A percentile compares a stretch with the other conserved stretches of the same genome.
Conservation (phyloP, 2,888 invertebrate genomes). For the Leucophenga montana region DNA sequence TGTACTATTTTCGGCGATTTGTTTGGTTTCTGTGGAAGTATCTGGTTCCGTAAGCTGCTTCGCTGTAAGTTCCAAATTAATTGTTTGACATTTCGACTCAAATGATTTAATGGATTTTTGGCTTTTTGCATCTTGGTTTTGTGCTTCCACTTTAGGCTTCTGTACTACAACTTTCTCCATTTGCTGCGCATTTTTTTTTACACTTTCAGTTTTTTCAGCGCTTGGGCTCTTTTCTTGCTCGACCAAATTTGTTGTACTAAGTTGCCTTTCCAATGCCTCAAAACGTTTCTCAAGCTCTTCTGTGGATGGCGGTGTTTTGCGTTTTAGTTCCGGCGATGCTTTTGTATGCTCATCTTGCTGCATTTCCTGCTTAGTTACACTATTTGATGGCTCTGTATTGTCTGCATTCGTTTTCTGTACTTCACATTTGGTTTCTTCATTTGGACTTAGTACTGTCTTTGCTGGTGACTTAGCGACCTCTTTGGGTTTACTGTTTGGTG, state of each 20-base stretch:
- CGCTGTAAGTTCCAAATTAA: slow-evolving; percentile 31
- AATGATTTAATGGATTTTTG: slow-evolving; percentile 39
- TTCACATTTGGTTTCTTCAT: not conserved
- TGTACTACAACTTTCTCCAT: not conserved
- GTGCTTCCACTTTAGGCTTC: not conserved
- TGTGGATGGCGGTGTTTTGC: slow-evolving; percentile 59
- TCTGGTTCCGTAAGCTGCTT: slow-evolving; percentile 21
- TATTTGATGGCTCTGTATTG: not conserved
- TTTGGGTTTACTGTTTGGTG: not conserved
- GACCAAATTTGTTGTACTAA: slow-evolving; percentile 44
- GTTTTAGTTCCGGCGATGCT: not conserved
- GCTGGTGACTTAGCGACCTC: slow-evolving; percentile 24
- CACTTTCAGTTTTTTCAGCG: not conserved
- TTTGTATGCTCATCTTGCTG: slow-evolving; percentile 12
- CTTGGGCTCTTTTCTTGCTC: slow-evolving; percentile 29
- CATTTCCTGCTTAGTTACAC: not conserved
- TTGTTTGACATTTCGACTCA: slow-evolving; percentile 47
- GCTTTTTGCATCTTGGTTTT: slow-evolving; percentile 9
- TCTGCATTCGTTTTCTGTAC: not conserved
- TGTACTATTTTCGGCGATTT: not conserved
- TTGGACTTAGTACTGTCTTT: not conserved
- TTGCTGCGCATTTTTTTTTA: slow-evolving; percentile 4
- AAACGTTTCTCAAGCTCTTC: slow-evolving; percentile 68
- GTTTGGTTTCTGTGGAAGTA: no score
- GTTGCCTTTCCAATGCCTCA: slow-evolving; percentile 62